Evolutionary conservation across 2,113 vertebrate genomes (phyloP).

Genomic region (Perccottus glenii): DNA sequence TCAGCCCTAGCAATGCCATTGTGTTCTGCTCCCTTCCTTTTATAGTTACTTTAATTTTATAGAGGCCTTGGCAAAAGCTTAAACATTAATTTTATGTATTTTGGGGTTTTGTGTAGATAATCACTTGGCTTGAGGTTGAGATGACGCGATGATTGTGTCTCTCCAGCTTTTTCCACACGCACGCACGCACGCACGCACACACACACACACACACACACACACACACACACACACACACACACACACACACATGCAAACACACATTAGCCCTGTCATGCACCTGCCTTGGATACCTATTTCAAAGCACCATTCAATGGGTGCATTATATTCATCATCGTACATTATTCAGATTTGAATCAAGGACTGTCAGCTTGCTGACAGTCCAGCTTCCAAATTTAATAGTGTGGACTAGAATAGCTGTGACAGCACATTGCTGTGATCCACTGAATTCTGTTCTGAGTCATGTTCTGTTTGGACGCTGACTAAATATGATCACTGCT

Average conservation of each 20-base stretch:
- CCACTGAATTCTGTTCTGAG: slow-evolving; percentile 13
- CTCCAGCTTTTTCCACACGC: not conserved
- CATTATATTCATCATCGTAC: slow-evolving; percentile 68
- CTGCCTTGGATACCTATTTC: slow-evolving; percentile 61
- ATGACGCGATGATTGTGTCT: slow-evolving; percentile 33
- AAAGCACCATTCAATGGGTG: slow-evolving; percentile 53
- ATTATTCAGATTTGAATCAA: slow-evolving; percentile 78
- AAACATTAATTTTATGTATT: slow-evolving; percentile 15
- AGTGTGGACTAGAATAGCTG: slow-evolving; percentile 69
- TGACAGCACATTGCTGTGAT: slow-evolving; percentile 55
- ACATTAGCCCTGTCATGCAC: slow-evolving; percentile 36
- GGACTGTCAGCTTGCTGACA: slow-evolving; percentile 63
- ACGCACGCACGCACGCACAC: too few relatives aligned
- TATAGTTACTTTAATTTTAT: not conserved
- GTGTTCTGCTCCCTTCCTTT: slow-evolving; percentile 7
- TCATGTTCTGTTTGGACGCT: slow-evolving; percentile 20
- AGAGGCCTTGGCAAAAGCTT: slow-evolving; percentile 15
- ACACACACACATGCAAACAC: slow-evolving; percentile 10
- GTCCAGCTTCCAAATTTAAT: slow-evolving; percentile 62
- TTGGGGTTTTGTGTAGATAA: slow-evolving; percentile 10
- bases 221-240: too few relatives aligned
- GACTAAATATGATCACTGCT: slow-evolving; percentile 38
- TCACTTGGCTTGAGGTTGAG: not conserved
- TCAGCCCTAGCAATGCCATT: slow-evolving; percentile 13
- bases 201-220: too few relatives aligned